A percentile compares a stretch with the other conserved stretches of the same genome.
Evolutionary conservation across 2,113 vertebrate species (phyloP).

Genomic region (Puntigrus tetrazona): DNA sequence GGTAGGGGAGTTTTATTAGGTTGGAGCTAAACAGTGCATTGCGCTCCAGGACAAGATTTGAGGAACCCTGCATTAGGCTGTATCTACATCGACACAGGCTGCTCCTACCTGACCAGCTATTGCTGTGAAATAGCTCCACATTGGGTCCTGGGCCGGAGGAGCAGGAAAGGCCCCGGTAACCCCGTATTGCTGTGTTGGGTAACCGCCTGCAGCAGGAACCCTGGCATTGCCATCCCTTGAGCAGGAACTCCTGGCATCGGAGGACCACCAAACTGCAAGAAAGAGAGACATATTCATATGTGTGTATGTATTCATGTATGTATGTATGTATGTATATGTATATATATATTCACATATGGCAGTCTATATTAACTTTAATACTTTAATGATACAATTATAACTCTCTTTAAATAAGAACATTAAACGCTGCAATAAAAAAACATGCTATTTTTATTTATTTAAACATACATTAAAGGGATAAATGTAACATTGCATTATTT

Average conservation of each 20-base stretch:
- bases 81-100: background rate
- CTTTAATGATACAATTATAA: background rate
- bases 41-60: too few species aligned
- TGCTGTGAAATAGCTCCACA: conserved; percentile 84
- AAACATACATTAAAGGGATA: background rate
- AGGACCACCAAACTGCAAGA: conserved; percentile 70
- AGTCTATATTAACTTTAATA: background rate
- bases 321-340: background rate
- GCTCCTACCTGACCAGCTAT: conserved; percentile 81
- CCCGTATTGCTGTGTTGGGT: conserved; percentile 61
- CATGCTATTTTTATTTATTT: background rate
- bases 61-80: too few species aligned
- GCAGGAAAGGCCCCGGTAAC: conserved; percentile 69
- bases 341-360: background rate
- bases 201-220: conserved; percentile 59
- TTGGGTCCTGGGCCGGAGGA: conserved; percentile 72
- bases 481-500: background rate
- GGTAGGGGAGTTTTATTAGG: too few species aligned
- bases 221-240: conserved; percentile 53
- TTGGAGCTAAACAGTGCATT: too few species aligned
- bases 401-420: background rate
- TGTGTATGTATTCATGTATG: background rate
- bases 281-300: background rate
- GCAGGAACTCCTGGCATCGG: conserved; percentile 56
- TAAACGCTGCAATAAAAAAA: background rate